Conservation (phyloP, 2,888 invertebrate genomes). For the Pyrochroa serraticornis region DNA sequence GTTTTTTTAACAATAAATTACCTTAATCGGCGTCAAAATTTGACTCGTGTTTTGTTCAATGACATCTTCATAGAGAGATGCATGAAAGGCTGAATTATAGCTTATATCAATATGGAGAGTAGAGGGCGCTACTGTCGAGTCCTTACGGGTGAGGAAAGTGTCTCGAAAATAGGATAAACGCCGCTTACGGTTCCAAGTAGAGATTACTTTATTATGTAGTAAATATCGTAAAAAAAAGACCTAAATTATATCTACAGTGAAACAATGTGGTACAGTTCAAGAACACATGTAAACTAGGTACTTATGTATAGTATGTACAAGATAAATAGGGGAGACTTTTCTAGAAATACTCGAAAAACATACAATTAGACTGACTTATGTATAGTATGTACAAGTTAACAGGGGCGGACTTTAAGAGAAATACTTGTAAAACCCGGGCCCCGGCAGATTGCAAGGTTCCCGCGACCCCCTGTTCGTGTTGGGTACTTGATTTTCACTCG, state of each 20-base stretch:
- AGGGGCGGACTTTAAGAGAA: constrained; percentile 56
- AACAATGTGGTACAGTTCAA: no score
- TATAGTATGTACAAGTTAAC: constrained; percentile 30
- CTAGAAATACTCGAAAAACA: constrained; percentile 10
- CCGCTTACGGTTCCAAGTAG: no score
- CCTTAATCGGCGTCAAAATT: no score
- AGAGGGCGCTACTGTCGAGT: no score
- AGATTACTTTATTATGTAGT: constrained; percentile 5
- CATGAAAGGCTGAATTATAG: no score
- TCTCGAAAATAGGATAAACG: no score
- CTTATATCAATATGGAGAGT: no score
- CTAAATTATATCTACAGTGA: constrained; percentile 5
- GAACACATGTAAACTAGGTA: background rate
- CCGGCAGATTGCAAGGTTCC: constrained; percentile 50
- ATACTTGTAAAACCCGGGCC: constrained; percentile 63
- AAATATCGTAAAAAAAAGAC: constrained; percentile 23
- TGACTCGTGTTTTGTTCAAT: no score
- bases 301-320: constrained; percentile 9
- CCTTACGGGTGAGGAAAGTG: no score
- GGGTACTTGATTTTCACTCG: constrained; percentile 41
- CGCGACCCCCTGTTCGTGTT: constrained; percentile 48
- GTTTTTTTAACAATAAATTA: no score
- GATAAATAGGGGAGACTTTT: background rate
- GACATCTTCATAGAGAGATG: no score
- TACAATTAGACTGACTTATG: constrained; percentile 11